Percentiles rank a stretch among this genome's conserved stretches.
Evolutionary conservation across 2,888 invertebrate species (phyloP).

Genomic region (Psylliodes chrysocephalus): DNA sequence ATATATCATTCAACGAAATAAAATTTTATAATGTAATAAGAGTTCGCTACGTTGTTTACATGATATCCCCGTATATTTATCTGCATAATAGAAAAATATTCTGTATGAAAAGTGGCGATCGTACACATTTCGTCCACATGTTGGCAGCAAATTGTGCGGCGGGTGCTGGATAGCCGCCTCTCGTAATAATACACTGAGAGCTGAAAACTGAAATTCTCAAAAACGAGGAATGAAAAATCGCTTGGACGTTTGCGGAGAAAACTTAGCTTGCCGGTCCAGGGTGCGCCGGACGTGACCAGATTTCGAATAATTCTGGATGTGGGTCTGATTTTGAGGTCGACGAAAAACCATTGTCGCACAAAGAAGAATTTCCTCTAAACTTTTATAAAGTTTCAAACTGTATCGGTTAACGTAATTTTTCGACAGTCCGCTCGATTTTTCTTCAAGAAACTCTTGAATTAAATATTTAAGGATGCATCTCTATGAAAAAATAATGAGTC

Average conservation of each 20-base stretch:
- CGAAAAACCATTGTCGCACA: neutral
- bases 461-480: too few species aligned
- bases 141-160: conserved; percentile 60
- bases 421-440: too few species aligned
- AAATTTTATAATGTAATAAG: too few species aligned
- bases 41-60: too few species aligned
- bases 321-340: neutral
- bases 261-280: conserved; percentile 58
- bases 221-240: conserved; percentile 63
- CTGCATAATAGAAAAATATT: conserved; percentile 6
- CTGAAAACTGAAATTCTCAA: conserved; percentile 33
- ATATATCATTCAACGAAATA: too few species aligned
- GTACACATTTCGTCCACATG: conserved; percentile 58
- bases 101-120: conserved; percentile 50
- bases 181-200: conserved; percentile 64
- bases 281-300: conserved; percentile 62
- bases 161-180: conserved; percentile 44
- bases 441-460: too few species aligned
- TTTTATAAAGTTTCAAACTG: too few species aligned
- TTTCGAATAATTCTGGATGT: conserved; percentile 37
- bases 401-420: too few species aligned
- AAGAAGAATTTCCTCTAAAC: too few species aligned
- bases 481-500: too few species aligned
- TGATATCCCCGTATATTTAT: neutral
- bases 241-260: conserved; percentile 63